A percentile compares a stretch with the other conserved stretches of the same genome.
Conservation (phyloP, 2,888 invertebrate species). For the Horisme vitalbata region DNA sequence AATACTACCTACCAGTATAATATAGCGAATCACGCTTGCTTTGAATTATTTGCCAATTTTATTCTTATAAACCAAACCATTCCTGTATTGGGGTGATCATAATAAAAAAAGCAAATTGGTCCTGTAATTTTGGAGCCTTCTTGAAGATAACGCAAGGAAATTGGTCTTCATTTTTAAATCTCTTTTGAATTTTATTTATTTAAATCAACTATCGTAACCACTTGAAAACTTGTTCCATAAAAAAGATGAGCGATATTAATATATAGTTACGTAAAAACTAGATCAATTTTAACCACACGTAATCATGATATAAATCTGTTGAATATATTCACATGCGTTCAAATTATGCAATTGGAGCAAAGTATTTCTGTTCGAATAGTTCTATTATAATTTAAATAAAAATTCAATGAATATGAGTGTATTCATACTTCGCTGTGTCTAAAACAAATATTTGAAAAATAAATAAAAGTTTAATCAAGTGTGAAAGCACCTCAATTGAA, state of each 20-base stretch:
- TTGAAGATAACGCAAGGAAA: no score
- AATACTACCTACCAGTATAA: no score
- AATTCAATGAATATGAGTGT: background rate
- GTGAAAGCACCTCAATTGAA: conserved; percentile 28
- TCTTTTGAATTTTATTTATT: no score
- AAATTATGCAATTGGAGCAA: background rate
- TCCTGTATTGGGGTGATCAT: no score
- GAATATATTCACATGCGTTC: background rate
- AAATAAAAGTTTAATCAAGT: conserved; percentile 31
- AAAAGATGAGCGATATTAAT: background rate
- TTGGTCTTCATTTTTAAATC: no score
- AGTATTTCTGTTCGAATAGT: background rate
- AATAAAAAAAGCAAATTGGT: no score
- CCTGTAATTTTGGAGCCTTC: no score
- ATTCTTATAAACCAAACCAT: no score
- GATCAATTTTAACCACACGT: background rate
- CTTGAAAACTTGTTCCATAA: background rate
- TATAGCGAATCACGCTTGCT: no score
- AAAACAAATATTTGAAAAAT: conserved; percentile 29
- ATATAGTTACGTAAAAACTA: background rate
- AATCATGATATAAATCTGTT: background rate
- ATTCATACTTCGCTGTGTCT: conserved; percentile 25
- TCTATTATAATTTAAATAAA: background rate
- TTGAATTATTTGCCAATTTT: no score
- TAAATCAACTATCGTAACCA: background rate